Conservation (phyloP, 2,888 invertebrate species). For the Anoncus sp. region DNA sequence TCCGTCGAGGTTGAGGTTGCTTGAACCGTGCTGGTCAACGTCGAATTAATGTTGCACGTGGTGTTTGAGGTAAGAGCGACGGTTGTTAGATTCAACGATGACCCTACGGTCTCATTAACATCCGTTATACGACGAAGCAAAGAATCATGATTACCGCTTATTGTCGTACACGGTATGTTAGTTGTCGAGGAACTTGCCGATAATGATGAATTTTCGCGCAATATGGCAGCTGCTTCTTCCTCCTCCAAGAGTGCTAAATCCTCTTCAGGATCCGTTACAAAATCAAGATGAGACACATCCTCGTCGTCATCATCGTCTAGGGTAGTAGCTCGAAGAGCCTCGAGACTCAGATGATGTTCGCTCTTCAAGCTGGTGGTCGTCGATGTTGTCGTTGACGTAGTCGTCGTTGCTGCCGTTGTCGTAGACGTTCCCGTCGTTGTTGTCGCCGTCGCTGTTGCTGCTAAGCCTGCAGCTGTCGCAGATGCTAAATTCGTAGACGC, state of each 20-base stretch:
- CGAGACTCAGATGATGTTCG: constrained; percentile 75
- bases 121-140: constrained; percentile 79
- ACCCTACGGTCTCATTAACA: constrained; percentile 35
- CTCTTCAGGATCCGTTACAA: constrained; percentile 85
- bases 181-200: constrained; percentile 46
- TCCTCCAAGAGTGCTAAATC: constrained; percentile 90
- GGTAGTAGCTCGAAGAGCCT: constrained; percentile 61
- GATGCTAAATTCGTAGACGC: not conserved
- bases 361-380: constrained; percentile 83
- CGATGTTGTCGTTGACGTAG: not conserved
- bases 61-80: constrained; percentile 43
- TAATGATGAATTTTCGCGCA: constrained; percentile 83
- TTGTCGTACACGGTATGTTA: constrained; percentile 38
- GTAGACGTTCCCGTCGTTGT: constrained; percentile 56
- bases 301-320: constrained; percentile 70
- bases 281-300: constrained; percentile 76
- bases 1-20: constrained; percentile 73
- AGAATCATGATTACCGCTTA: constrained; percentile 75
- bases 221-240: constrained; percentile 87
- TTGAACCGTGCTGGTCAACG: constrained; percentile 67
- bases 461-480: constrained; percentile 64
- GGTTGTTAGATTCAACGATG: constrained; percentile 56
- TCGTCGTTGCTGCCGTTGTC: constrained; percentile 2
- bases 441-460: not conserved
- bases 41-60: constrained; percentile 64